Evolutionary conservation across 1,140 invertebrate species (phyloP).

Genomic region (Papilio polytes): DNA sequence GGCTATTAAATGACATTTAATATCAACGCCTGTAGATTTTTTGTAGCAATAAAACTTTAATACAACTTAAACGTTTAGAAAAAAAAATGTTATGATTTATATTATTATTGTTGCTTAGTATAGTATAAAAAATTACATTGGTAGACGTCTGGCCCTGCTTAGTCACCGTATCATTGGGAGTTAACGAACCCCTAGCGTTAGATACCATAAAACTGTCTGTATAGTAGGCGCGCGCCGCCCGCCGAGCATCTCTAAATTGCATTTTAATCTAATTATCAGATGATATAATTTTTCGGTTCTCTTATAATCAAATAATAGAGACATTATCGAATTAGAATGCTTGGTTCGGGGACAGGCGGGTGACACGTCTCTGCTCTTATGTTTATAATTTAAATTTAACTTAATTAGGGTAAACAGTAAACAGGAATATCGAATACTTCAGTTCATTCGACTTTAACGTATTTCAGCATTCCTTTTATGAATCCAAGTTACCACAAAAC

Average conservation of each 20-base stretch:
- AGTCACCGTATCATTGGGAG: constrained; percentile 31
- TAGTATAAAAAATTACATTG: background rate
- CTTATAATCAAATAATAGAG: constrained; percentile 77
- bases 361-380: constrained; percentile 52
- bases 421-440: background rate
- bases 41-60: constrained; percentile 31
- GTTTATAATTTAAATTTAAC: constrained; percentile 7
- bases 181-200: constrained; percentile 47
- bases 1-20: background rate
- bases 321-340: constrained; percentile 77
- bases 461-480: no score
- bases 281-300: constrained; percentile 82
- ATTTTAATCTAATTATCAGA: constrained; percentile 81
- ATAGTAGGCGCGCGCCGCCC: constrained; percentile 59
- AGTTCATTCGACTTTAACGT: no score
- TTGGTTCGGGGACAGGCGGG: constrained; percentile 60
- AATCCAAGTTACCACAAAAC: no score
- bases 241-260: constrained; percentile 79
- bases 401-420: background rate
- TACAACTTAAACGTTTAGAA: background rate
- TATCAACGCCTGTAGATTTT: constrained; percentile 24
- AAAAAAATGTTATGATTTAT: background rate
- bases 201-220: constrained; percentile 63
- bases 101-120: background rate
- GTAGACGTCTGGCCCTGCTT: constrained; percentile 8